Percentiles rank a stretch among this genome's conserved stretches.
These are phyloP conservation scores for Callipepla californica DNA, from an alignment of 2,113 vertebrate genomes.

Conservation along the genomic window DNA sequence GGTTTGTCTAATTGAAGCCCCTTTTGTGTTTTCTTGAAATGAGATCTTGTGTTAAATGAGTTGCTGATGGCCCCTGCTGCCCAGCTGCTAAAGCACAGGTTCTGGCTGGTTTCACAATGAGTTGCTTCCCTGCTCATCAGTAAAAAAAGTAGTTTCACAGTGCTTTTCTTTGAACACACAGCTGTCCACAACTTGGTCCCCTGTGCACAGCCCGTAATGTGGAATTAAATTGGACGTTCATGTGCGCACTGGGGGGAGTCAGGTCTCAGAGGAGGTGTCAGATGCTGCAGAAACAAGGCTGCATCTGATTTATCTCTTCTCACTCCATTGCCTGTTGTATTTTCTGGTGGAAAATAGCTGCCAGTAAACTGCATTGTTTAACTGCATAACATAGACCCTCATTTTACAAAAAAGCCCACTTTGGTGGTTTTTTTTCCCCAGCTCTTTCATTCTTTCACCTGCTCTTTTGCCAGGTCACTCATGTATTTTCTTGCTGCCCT, in stretches of 20 bases:
- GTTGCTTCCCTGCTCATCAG: not conserved
- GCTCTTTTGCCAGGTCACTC: not conserved
- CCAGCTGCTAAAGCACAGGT: fast-evolving
- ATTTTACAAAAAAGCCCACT: not conserved
- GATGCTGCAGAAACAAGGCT: not conserved
- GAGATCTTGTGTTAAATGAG: not conserved
- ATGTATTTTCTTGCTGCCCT: not conserved
- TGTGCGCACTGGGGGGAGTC: not conserved
- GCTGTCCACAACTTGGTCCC: not conserved
- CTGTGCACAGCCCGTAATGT: not conserved
- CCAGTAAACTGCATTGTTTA: not conserved
- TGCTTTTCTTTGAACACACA: not conserved
- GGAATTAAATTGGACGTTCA: not conserved
- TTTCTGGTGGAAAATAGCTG: not conserved
- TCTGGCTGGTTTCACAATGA: not conserved
- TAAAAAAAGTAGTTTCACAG: not conserved
- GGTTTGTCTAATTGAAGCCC: not conserved
- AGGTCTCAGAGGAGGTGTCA: not conserved
- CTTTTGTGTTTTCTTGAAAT: not conserved
- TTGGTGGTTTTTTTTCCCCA: not conserved
- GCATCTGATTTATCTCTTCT: not conserved
- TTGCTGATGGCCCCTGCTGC: not conserved
- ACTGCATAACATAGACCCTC: not conserved
- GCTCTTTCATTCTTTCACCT: not conserved
- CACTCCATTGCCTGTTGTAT: not conserved